A percentile compares a stretch with the other conserved stretches of the same genome.
phyloP scores from a whole-genome alignment of 1,140 invertebrate genomes.

The roundworm (Caenorhabditis elegans) region DNA sequence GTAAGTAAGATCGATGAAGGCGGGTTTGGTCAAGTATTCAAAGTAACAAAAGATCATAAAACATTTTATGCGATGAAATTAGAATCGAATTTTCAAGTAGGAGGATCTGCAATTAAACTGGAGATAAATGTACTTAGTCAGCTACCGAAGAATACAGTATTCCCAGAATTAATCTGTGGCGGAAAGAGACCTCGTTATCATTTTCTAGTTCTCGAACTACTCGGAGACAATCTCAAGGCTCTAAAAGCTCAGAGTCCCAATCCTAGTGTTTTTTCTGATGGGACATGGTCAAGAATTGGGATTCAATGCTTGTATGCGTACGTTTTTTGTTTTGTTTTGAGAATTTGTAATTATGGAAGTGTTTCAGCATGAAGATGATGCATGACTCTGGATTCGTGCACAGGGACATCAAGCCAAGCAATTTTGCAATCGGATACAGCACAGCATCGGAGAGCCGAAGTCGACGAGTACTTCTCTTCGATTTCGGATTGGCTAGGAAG shows the following conservation, averaged over 20 bases:
- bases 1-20: conserved; percentile 8
- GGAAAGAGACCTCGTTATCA: background rate
- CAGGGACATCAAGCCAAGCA: background rate
- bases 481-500: background rate
- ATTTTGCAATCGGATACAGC: background rate
- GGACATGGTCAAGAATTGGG: background rate
- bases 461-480: background rate
- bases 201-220: background rate
- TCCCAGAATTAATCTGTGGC: background rate
- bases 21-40: background rate
- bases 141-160: background rate
- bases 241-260: background rate
- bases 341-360: background rate
- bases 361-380: background rate
- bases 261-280: background rate
- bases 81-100: background rate
- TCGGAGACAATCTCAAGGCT: background rate
- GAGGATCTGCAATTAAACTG: conserved; percentile 7
- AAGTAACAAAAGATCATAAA: conserved; percentile 21
- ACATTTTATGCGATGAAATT: conserved; percentile 20
- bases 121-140: background rate
- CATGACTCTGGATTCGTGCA: background rate
- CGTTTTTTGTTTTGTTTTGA: background rate
- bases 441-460: background rate
- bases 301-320: background rate